Evolutionary conservation across 1,140 invertebrate species (phyloP).

Genomic region (Pteromalus puparum): DNA sequence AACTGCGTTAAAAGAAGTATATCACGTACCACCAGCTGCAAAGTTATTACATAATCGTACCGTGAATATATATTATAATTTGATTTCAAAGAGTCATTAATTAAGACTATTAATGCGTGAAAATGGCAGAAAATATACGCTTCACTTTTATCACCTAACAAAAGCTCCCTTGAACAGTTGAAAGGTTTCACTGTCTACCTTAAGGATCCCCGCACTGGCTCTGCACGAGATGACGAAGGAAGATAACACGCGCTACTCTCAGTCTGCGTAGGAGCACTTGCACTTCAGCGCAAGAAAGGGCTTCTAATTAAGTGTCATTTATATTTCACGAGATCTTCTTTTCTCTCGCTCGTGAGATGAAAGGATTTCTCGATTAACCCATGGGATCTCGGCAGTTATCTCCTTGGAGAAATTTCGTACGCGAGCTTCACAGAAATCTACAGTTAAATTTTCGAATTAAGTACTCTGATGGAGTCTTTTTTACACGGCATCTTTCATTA

Average conservation of each 20-base stretch:
- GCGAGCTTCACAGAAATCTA: background rate
- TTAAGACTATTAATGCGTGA: background rate
- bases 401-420: background rate
- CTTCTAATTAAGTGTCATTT: slow-evolving; percentile 44
- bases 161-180: background rate
- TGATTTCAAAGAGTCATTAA: background rate
- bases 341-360: background rate
- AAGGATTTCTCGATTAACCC: slow-evolving; percentile 13
- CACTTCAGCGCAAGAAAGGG: slow-evolving; percentile 25
- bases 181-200: background rate
- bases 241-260: slow-evolving; percentile 10
- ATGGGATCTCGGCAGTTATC: background rate
- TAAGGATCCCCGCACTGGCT: slow-evolving; percentile 11
- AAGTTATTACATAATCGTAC: background rate
- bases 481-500: too few species aligned
- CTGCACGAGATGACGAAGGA: slow-evolving; percentile 2
- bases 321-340: slow-evolving; percentile 42
- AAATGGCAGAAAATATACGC: background rate
- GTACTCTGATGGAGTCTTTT: too few species aligned
- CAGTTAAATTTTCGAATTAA: too few species aligned
- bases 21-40: background rate
- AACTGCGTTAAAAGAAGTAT: background rate
- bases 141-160: background rate
- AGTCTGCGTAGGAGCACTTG: background rate
- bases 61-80: background rate